These are phyloP conservation scores for Colistium nudipinnis DNA, from an alignment of 2,113 vertebrate genomes.

Conservation along the genomic window DNA sequence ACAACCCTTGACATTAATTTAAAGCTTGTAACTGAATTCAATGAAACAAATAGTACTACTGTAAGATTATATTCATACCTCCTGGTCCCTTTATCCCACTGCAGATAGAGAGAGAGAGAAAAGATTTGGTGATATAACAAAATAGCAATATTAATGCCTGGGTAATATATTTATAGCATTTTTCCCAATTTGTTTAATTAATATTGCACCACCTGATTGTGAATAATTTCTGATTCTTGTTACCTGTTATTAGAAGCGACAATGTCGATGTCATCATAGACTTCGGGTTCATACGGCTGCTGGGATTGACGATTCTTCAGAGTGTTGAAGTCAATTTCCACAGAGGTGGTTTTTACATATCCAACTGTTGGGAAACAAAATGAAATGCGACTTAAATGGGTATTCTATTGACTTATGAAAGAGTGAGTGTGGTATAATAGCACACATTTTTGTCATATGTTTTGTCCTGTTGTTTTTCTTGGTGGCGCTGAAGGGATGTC, in stretches of 20 bases:
- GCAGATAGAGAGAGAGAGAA: slow-evolving; percentile 61
- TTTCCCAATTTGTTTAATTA: slow-evolving; percentile 12
- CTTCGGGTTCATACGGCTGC: slow-evolving; percentile 80
- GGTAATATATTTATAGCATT: background rate
- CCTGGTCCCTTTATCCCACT: slow-evolving; percentile 73
- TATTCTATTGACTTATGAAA: background rate
- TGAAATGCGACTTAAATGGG: background rate
- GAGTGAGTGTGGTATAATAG: background rate
- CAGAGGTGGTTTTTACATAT: slow-evolving; percentile 90
- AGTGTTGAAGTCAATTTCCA: slow-evolving; percentile 89
- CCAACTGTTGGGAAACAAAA: slow-evolving; percentile 81
- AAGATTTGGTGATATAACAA: too few species aligned
- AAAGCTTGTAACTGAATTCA: background rate
- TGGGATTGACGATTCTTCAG: slow-evolving; percentile 76
- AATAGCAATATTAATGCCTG: slow-evolving; percentile 7
- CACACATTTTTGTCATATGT: background rate
- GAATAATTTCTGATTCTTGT: background rate
- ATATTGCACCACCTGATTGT: too few species aligned
- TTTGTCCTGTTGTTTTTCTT: slow-evolving; percentile 2
- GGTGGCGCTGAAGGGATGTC: background rate
- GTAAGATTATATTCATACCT: slow-evolving; percentile 78
- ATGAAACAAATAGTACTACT: background rate
- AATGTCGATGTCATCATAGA: slow-evolving; percentile 92
- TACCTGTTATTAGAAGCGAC: slow-evolving; percentile 78
- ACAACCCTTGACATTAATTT: background rate